These are phyloP conservation scores for Peromyscus melanophrys DNA, from an alignment of 2,797 vertebrate genomes.

Conservation along the genomic window DNA sequence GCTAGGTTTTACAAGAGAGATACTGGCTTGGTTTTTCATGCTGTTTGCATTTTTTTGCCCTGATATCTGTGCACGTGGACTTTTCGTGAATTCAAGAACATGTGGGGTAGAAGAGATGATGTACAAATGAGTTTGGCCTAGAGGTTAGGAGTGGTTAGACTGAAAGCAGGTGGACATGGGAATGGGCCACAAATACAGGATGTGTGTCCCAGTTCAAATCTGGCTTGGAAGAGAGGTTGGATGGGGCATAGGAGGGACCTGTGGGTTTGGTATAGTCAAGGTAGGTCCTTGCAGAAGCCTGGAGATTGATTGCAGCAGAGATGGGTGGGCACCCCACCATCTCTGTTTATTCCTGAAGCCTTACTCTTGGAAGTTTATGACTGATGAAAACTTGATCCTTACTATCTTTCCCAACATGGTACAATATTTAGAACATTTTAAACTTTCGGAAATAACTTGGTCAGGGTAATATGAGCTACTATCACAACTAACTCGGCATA, in stretches of 20 bases:
- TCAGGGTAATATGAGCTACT: background rate
- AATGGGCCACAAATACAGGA: background rate
- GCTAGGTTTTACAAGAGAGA: background rate
- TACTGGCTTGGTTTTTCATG: background rate
- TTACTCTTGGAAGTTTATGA: background rate
- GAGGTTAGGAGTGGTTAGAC: background rate
- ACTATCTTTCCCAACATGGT: background rate
- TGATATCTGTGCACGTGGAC: background rate
- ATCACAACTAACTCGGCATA: background rate
- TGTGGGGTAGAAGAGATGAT: background rate
- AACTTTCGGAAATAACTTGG: background rate
- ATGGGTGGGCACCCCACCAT: background rate
- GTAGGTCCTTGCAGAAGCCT: background rate
- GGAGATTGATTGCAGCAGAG: background rate
- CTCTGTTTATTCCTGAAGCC: background rate
- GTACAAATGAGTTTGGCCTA: background rate
- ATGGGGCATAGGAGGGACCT: background rate
- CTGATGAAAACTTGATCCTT: background rate
- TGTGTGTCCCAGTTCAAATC: background rate
- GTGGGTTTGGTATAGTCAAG: background rate
- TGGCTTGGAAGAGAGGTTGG: too few relatives aligned
- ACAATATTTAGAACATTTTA: background rate
- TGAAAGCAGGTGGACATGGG: background rate
- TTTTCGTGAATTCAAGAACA: background rate
- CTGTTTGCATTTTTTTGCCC: background rate